Evolutionary conservation across 2,797 vertebrate species (phyloP), one percentile per base, ranked within the genome.

Genomic region (Acanthis flammea): DNA sequence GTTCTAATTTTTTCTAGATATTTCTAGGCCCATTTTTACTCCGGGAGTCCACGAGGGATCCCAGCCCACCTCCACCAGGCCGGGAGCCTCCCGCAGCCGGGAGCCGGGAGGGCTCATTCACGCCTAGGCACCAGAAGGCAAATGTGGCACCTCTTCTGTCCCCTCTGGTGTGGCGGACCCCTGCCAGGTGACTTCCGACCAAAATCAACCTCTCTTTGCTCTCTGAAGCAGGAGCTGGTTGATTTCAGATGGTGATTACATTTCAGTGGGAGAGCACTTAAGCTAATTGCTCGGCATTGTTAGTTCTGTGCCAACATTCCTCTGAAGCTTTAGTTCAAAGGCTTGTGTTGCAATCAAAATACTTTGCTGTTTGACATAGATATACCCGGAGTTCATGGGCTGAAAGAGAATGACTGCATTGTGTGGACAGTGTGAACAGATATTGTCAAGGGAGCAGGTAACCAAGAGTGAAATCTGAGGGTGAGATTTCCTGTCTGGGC

Each of bases 261-360:
- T 92, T 95, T 95, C 86, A 87, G 77, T 79, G 74, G 92, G 92
- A 93, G 74, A 94, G 77, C 88, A 91, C 86, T 95, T 96, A 93
- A 71, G 53, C 80, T 97, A 95, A 96, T 96, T 95, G 71, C 77
- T 87, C 3, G 1, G 70, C 85, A 90, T 94, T 95, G 94, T 95
- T 73, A 85, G 44, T 14, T 83, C 63, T 61, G 41, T 89, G 96
- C 90, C 95, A 95, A 91, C 91, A 96, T 95, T 96, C 95, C 92
- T 94, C 77, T 60, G 86, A 76, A 94, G 77, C 90, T 93, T 92
- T 79, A 92, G 92, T 93, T 97, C 94, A 97, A 96, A 97, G 92
- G 83, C 80, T 53, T 67, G 39, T 92, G 94, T 71, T 90, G 92
- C 90, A 93, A 95, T 95, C 92, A 79, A 92, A 96, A 85, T 82